Evolutionary conservation across 1,140 invertebrate genomes (phyloP).

Genomic region (Euschistus heros): DNA sequence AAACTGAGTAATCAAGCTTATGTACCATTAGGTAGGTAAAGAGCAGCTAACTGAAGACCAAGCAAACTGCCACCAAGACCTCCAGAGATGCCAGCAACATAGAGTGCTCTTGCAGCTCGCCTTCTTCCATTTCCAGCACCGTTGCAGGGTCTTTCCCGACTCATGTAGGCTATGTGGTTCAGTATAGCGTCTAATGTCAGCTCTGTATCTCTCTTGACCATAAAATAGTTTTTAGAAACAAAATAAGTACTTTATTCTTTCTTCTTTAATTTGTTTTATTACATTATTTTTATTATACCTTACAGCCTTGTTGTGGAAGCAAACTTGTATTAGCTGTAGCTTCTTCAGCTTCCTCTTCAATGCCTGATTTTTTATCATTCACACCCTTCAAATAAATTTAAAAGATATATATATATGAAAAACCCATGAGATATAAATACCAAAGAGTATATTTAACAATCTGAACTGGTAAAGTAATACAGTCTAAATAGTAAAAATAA

Average conservation of each 20-base stretch:
- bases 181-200: conserved; percentile 45
- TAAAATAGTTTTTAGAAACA: too few relatives aligned
- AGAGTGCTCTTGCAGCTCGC: neutral
- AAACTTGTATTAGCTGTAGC: conserved; percentile 38
- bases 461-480: too few relatives aligned
- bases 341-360: conserved; percentile 32
- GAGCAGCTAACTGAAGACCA: neutral
- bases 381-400: neutral
- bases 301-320: conserved; percentile 32
- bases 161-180: conserved; percentile 49
- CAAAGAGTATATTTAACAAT: too few relatives aligned
- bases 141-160: conserved; percentile 39
- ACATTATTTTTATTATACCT: conserved; percentile 7
- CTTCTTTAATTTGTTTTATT: too few relatives aligned
- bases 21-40: neutral
- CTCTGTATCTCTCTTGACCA: conserved; percentile 21
- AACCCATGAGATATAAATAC: neutral
- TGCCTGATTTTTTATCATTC: conserved; percentile 10
- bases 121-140: conserved; percentile 24
- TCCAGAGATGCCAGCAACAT: neutral
- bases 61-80: neutral
- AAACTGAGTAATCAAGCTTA: too few relatives aligned
- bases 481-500: too few relatives aligned
- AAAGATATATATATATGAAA: neutral
- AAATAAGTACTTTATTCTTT: too few relatives aligned